Conservation (phyloP, 2,888 invertebrate species). For the Nomada lathburiana region DNA sequence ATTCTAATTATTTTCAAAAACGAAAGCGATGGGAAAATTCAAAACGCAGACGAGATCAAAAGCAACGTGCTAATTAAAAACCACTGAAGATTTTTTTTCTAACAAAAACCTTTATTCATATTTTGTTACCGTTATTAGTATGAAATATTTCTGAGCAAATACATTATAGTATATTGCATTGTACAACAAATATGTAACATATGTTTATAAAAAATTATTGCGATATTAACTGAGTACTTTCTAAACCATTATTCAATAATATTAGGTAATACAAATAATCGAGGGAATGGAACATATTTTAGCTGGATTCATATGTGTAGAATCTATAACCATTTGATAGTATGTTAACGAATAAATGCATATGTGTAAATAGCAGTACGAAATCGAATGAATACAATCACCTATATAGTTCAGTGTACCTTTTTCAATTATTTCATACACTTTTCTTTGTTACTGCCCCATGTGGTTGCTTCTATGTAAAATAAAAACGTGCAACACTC, state of each 20-base stretch:
- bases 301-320: neutral
- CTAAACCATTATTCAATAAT: constrained; percentile 11
- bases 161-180: constrained; percentile 16
- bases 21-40: neutral
- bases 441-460: constrained; percentile 53
- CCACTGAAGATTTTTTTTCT: constrained; percentile 11
- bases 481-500: constrained; percentile 4
- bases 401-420: constrained; percentile 14
- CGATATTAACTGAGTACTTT: constrained; percentile 9
- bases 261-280: constrained; percentile 14
- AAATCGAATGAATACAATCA: constrained; percentile 27
- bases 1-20: neutral
- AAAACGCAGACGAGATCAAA: too few relatives aligned
- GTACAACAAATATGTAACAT: constrained; percentile 18
- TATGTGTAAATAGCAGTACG: constrained; percentile 14
- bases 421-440: constrained; percentile 23
- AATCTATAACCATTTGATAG: neutral
- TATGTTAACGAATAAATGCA: constrained; percentile 4
- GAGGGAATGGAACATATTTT: constrained; percentile 9
- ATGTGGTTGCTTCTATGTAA: constrained; percentile 30
- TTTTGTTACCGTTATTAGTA: constrained; percentile 31
- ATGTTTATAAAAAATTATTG: constrained; percentile 27
- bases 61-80: constrained; percentile 7
- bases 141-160: constrained; percentile 47
- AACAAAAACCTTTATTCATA: constrained; percentile 40